Base-by-base conservation (phyloP, 2,113 vertebrate genomes). In the Megaleporinus macrocephalus region DNA sequence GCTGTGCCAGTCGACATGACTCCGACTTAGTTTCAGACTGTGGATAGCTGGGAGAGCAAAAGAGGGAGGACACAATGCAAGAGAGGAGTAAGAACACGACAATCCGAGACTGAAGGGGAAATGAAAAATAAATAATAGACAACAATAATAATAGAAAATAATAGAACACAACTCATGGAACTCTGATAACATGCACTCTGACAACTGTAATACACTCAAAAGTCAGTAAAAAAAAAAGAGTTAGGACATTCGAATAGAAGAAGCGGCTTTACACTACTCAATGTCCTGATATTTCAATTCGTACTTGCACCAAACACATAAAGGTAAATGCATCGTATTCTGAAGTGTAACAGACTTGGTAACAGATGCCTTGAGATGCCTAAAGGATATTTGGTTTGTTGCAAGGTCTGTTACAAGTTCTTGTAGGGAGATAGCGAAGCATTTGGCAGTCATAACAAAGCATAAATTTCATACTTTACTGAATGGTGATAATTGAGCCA, bases 1-100 rank as follows among this genome's bases (percentile, higher is more conserved):
- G 11, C 96, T 95, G 90, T 99, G 97, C 97, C 98, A 99, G 86
- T 99, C 97, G 87, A 99, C 96, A 0, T 99, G 98, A 82, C 94
- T 98, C 29, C 97, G 94, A 85, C 96, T 99, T 89, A 99, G 84
- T 93, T 99, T 98, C 68, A 98, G 90, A 85, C 96, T 96, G 83
- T 97, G 97, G 87, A 97, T 90, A 78, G 95, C 98, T 99, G 92
- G 27, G 44, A 12, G 36, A 41, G 26, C 15, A 53, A 5, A 26
- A 74, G 7, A 62, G 24, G n/a, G 72, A 77, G 27, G 12, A 61
- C n/a, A 61, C 1, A 44, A 73, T 41, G 65, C 22, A 53, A 76
- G 24, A 7, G 53, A 78, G 29, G 66, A 89, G 18, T 83, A 55
- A 79, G 29, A 41, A 66, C 26, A 66, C 18, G 61, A 86, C 72